phyloP scores from a whole-genome alignment of 2,113 vertebrate genomes.

The Corapipo altera region DNA sequence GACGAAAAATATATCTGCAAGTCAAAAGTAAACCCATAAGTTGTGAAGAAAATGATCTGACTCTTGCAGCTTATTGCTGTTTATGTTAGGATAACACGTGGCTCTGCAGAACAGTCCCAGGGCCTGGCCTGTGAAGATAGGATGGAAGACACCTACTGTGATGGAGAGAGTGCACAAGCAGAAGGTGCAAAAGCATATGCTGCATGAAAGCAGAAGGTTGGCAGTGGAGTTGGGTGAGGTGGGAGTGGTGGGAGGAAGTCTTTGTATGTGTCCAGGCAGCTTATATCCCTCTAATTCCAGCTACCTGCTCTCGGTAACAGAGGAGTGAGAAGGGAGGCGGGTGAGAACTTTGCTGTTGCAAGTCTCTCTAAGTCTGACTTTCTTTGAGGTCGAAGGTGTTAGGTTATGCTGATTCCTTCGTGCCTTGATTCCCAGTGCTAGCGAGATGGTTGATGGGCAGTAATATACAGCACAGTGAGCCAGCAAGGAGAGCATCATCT shows the following conservation, averaged over 20 bases:
- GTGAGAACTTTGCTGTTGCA: not conserved
- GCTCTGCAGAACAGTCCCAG: not conserved
- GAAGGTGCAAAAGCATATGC: not conserved
- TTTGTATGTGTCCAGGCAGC: not conserved
- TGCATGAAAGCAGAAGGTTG: not conserved
- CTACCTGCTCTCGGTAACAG: not conserved
- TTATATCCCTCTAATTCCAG: not conserved
- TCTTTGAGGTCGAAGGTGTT: not conserved
- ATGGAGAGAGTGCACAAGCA: not conserved
- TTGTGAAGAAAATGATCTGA: rapidly evolving
- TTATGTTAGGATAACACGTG: not conserved
- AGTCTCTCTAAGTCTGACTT: not conserved
- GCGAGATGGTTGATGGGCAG: not conserved
- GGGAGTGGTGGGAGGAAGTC: not conserved
- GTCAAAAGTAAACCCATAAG: not conserved
- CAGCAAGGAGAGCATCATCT: rapidly evolving
- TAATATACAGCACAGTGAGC: rapidly evolving
- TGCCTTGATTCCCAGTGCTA: not conserved
- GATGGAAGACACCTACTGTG: not conserved
- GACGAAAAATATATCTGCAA: not conserved
- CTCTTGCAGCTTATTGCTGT: not conserved
- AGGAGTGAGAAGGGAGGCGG: not conserved
- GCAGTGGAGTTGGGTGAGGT: not conserved
- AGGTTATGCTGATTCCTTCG: not conserved
- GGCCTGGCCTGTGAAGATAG: not conserved